Conservation (phyloP, 2,113 vertebrate genomes). For the Serilophus lunatus region DNA sequence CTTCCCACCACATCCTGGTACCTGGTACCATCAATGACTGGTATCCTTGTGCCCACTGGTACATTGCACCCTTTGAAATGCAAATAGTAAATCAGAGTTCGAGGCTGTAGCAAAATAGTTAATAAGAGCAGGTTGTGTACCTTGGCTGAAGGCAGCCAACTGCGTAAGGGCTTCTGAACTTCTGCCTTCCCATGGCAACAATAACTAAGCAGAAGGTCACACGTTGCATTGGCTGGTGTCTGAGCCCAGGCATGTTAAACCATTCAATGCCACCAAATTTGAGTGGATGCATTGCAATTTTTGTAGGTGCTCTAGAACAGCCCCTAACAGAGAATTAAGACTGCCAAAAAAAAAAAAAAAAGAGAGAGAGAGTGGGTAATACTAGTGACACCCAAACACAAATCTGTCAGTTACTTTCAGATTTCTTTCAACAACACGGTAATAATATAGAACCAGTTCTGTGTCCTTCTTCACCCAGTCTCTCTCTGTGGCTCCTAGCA, state of each 20-base stretch:
- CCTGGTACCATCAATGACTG: background rate
- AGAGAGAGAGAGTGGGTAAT: background rate
- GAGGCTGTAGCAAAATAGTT: background rate
- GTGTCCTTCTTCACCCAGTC: background rate
- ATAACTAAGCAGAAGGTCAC: background rate
- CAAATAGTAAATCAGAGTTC: background rate
- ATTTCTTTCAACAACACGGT: background rate
- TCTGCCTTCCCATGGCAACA: background rate
- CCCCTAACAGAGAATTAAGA: background rate
- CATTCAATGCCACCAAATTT: background rate
- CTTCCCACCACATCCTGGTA: background rate
- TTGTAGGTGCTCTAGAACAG: background rate
- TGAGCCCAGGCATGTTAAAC: background rate
- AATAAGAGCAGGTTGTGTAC: background rate
- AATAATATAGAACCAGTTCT: background rate
- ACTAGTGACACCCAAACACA: background rate
- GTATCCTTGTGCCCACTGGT: background rate
- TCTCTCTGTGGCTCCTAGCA: slow-evolving; percentile 77
- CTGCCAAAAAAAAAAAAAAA: background rate
- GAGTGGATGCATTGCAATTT: background rate
- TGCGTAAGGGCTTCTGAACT: background rate
- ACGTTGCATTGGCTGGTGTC: background rate
- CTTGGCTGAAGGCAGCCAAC: background rate
- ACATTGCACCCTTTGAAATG: background rate
- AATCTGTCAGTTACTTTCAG: background rate